Percentiles rank a stretch among this genome's conserved stretches.
These are phyloP conservation scores for Oryzias celebensis DNA, from an alignment of 2,113 vertebrate species.

Conservation along the genomic window DNA sequence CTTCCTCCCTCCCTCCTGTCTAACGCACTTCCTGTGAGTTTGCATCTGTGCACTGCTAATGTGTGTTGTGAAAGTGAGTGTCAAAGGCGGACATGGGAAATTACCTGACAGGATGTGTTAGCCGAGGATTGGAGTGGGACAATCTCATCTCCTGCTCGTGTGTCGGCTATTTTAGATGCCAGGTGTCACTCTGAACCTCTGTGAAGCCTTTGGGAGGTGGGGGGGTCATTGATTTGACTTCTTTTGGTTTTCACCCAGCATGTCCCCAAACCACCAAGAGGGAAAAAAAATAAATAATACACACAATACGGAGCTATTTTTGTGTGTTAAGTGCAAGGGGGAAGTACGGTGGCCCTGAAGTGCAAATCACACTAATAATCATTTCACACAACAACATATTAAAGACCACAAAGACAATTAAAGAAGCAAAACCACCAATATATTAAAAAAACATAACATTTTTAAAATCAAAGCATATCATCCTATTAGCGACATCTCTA, in stretches of 20 bases:
- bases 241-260: slow-evolving; percentile 8
- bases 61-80: slow-evolving; percentile 23
- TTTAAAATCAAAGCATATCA: no score
- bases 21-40: slow-evolving; percentile 21
- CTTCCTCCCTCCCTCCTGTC: neutral
- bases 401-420: no score
- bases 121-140: slow-evolving; percentile 37
- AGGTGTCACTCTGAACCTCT: slow-evolving; percentile 56
- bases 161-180: slow-evolving; percentile 50
- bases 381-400: no score
- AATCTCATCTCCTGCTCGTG: slow-evolving; percentile 59
- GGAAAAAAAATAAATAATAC: neutral
- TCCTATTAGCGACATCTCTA: no score
- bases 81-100: slow-evolving; percentile 33
- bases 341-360: no score
- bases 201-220: slow-evolving; percentile 10
- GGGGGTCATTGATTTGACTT: slow-evolving; percentile 34
- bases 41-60: slow-evolving; percentile 21
- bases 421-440: no score
- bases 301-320: neutral
- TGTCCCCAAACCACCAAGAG: slow-evolving; percentile 6
- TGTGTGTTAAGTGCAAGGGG: slow-evolving; percentile 8
- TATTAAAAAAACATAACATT: no score
- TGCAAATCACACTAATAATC: no score
- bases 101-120: slow-evolving; percentile 74